These are phyloP conservation scores for Monomorium pharaonis DNA, from an alignment of 1,140 invertebrate genomes.

Conservation along the genomic window DNA sequence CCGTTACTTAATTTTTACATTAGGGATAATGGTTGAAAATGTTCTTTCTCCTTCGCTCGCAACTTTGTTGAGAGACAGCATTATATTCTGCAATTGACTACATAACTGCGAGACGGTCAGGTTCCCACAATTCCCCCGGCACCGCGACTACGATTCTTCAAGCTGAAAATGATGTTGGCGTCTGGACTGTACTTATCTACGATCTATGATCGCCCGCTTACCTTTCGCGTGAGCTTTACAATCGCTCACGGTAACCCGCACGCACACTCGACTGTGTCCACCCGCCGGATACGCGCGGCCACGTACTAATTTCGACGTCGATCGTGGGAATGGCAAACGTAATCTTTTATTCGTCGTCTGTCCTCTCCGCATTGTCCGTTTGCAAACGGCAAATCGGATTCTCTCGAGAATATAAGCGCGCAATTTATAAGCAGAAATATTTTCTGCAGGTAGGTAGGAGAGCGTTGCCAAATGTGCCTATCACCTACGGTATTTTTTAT, in stretches of 20 bases:
- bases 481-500: too few species aligned
- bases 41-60: not conserved
- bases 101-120: conserved; percentile 60
- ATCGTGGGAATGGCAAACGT: conserved; percentile 53
- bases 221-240: conserved; percentile 52
- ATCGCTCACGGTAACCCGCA: conserved; percentile 5
- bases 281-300: conserved; percentile 15
- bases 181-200: conserved; percentile 71
- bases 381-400: not conserved
- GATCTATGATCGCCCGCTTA: conserved; percentile 66
- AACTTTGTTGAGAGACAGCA: not conserved
- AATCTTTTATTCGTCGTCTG: conserved; percentile 24
- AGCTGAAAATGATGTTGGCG: conserved; percentile 63
- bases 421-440: not conserved
- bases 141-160: conserved; percentile 18
- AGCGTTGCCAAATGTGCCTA: too few species aligned
- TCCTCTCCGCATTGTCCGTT: conserved; percentile 6
- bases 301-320: conserved; percentile 32
- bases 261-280: conserved; percentile 39
- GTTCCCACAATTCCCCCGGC: conserved; percentile 61
- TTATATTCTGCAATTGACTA: conserved; percentile 36
- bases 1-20: not conserved
- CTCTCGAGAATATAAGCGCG: not conserved
- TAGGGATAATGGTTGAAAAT: not conserved
- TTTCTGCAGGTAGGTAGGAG: not conserved